phyloP scores from a whole-genome alignment of 2,113 vertebrate species.

The Onychostoma macrolepis region DNA sequence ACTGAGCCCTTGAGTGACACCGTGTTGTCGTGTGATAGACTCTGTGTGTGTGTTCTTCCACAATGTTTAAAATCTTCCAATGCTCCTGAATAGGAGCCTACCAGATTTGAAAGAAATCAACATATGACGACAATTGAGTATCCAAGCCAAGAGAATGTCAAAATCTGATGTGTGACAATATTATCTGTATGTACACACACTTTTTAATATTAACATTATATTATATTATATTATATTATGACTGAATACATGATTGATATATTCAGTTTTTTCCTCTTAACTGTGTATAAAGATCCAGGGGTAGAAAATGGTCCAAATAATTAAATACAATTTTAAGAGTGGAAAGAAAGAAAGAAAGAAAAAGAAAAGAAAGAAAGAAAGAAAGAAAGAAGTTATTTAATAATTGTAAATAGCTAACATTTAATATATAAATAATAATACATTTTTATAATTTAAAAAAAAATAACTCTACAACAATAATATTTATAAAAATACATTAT shows the following conservation, averaged over 20 bases:
- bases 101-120: neutral
- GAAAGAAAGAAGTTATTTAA: too few relatives aligned
- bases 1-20: constrained; percentile 37
- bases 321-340: too few relatives aligned
- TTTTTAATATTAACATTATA: neutral
- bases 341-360: too few relatives aligned
- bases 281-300: neutral
- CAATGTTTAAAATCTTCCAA: neutral
- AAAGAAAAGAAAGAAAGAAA: too few relatives aligned
- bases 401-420: too few relatives aligned
- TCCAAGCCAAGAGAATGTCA: neutral
- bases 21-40: neutral
- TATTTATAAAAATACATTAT: too few relatives aligned
- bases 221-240: too few relatives aligned
- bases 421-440: too few relatives aligned
- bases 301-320: neutral
- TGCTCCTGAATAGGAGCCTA: neutral
- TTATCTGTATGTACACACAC: neutral
- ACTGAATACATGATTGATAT: neutral
- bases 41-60: neutral
- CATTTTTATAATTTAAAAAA: too few relatives aligned
- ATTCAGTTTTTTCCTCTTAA: neutral
- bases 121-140: neutral
- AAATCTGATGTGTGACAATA: neutral
- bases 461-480: too few relatives aligned